Conservation (phyloP, 2,888 invertebrate species). For the Melanargia galathea region DNA sequence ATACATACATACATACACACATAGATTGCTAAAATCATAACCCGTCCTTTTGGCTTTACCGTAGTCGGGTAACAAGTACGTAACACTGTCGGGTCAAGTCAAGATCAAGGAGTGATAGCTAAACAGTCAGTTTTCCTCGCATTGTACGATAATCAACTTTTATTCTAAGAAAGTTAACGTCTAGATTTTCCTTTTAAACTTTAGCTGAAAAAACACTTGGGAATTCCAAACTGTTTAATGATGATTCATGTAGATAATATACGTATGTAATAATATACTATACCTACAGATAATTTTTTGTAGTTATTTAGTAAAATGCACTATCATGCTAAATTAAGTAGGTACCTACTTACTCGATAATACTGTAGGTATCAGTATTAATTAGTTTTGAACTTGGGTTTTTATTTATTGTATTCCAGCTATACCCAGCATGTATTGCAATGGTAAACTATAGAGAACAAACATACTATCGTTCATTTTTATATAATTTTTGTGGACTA, state of each 20-base stretch:
- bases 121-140: slow-evolving; percentile 15
- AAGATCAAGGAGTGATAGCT: slow-evolving; percentile 7
- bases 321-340: background rate
- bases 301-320: background rate
- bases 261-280: too few species aligned
- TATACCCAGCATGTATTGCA: background rate
- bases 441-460: too few species aligned
- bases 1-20: too few species aligned
- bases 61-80: too few species aligned
- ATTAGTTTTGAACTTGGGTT: too few species aligned
- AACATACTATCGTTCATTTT: too few species aligned
- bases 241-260: slow-evolving; percentile 11
- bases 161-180: slow-evolving; percentile 25
- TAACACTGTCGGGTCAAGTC: slow-evolving; percentile 1
- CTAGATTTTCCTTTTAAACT: slow-evolving; percentile 42
- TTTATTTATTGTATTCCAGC: background rate
- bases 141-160: slow-evolving; percentile 28
- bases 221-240: slow-evolving; percentile 28
- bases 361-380: background rate
- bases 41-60: too few species aligned
- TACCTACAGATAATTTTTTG: too few species aligned
- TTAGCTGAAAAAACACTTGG: slow-evolving; percentile 40
- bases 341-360: background rate
- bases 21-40: too few species aligned
- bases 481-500: too few species aligned